Percentiles rank a stretch among this genome's conserved stretches.
Conservation (phyloP, 2,888 invertebrate genomes). For the Zhengitettix transpicula region DNA sequence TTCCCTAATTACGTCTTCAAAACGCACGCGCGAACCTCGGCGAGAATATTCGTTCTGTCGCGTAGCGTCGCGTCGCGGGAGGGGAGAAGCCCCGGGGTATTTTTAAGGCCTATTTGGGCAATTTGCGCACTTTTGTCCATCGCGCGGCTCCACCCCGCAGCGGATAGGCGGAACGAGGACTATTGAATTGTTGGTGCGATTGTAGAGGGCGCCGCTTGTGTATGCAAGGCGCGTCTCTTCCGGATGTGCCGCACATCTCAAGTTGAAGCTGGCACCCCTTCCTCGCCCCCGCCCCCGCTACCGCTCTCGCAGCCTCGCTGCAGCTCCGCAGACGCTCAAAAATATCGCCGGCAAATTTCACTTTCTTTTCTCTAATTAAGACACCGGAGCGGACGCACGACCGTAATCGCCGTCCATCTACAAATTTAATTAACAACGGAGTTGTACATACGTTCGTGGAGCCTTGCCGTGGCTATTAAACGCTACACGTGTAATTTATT, state of each 20-base stretch:
- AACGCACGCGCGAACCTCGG: constrained; percentile 8
- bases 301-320: too few species aligned
- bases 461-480: too few species aligned
- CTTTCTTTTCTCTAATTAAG: too few species aligned
- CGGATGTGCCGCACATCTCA: constrained; percentile 17
- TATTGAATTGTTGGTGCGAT: not conserved
- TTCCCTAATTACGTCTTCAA: constrained; percentile 2
- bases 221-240: constrained; percentile 21
- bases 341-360: too few species aligned
- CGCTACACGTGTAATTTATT: too few species aligned
- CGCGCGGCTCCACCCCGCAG: not conserved
- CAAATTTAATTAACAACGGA: too few species aligned
- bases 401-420: too few species aligned
- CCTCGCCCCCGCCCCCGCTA: not conserved
- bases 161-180: not conserved
- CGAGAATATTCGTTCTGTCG: not conserved
- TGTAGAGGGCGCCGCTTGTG: constrained; percentile 6
- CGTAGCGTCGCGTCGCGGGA: not conserved
- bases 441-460: too few species aligned
- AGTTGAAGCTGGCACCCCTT: not conserved
- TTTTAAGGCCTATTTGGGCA: too few species aligned
- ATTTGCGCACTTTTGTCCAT: not conserved
- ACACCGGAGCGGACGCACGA: too few species aligned
- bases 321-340: too few species aligned
- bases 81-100: not conserved